Base-by-base conservation (phyloP, 2,113 vertebrate species). In the Morone saxatilis region DNA sequence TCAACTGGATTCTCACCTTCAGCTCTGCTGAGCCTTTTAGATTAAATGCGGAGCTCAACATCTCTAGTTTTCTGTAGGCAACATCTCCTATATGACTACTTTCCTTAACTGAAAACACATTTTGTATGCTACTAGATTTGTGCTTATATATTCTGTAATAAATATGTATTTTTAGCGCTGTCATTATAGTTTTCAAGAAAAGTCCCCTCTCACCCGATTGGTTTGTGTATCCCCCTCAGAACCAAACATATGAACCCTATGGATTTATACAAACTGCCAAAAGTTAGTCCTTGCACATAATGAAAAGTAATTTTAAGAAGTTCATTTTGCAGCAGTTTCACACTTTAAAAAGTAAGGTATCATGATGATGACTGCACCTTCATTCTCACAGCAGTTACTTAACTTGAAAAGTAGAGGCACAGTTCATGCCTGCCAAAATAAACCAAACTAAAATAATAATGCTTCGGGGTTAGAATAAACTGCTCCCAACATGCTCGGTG, bases 391-490 rank as follows among this genome's bases (percentile, higher is more conserved):
- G 61, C 5, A n/a, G 16, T 65, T 74, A 48, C 16, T 71, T 51
- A 6, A 60, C 50, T 17, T 62, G 63, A 57, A 75, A 53, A 68
- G 54, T 20, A 59, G 50, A 75, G 61, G 31, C 41, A 72, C n/a
- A 53, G 71, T 17, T 80, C 25, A 40, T n/a, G 17, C 31, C 78
- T 71, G 75, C 60, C 47, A 85, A 71, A 82, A 57, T 51, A 62
- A 79, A 71, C 31, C 9, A 50, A 40, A 62, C 47, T 76, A 31
- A 85, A 85, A 83, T 19, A 76, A 76, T 40, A 75, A 71, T 2
- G 47, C 86, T 65, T 17, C 17, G 68, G 71, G 65, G 74, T 76
- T 40, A 3, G 8, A 84, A 72, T 59, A 62, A 84, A 81, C 31
- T 38, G 40, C 43, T 77, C 78, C n/a, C 2, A 78, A 78, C 57